These are phyloP conservation scores for Diadophis punctatus DNA, from an alignment of 2,113 vertebrate genomes.

Conservation along the genomic window DNA sequence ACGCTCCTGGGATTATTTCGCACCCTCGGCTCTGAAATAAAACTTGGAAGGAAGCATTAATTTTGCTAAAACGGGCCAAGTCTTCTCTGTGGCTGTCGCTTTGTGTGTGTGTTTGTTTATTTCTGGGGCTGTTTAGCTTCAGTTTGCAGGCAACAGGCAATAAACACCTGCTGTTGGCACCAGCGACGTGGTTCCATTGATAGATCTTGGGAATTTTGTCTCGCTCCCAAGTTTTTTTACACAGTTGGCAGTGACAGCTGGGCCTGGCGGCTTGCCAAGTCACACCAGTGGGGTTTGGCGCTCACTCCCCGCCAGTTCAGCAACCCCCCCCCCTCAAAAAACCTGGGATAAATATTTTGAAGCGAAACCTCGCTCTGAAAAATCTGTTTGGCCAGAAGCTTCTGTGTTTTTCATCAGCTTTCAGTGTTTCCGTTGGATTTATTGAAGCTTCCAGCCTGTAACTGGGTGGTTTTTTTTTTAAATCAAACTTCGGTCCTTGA, in stretches of 20 bases:
- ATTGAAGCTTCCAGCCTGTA: neutral
- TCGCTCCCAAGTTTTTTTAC: neutral
- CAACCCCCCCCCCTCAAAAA: no score
- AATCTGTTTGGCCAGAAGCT: neutral
- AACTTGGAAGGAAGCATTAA: neutral
- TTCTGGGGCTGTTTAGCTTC: slow-evolving; percentile 16
- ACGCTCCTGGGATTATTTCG: neutral
- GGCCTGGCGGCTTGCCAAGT: neutral
- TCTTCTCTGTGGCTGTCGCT: neutral
- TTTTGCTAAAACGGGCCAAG: neutral
- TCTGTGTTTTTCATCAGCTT: neutral
- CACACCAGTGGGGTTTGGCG: no score
- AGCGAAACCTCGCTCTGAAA: neutral
- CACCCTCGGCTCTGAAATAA: neutral
- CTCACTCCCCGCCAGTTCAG: neutral
- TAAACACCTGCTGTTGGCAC: slow-evolving; percentile 18
- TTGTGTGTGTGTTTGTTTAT: slow-evolving; percentile 6
- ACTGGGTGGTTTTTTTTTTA: no score
- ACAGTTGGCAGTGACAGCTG: neutral
- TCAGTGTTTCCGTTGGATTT: neutral
- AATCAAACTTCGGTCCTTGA: no score
- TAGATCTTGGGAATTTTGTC: slow-evolving; percentile 5
- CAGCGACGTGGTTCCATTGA: neutral
- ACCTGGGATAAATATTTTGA: neutral
- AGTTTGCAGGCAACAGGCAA: slow-evolving; percentile 4